Percentiles rank a stretch among this genome's conserved stretches.
Evolutionary conservation across 2,888 invertebrate genomes (phyloP).

Genomic region (Chymomyza amoena): DNA sequence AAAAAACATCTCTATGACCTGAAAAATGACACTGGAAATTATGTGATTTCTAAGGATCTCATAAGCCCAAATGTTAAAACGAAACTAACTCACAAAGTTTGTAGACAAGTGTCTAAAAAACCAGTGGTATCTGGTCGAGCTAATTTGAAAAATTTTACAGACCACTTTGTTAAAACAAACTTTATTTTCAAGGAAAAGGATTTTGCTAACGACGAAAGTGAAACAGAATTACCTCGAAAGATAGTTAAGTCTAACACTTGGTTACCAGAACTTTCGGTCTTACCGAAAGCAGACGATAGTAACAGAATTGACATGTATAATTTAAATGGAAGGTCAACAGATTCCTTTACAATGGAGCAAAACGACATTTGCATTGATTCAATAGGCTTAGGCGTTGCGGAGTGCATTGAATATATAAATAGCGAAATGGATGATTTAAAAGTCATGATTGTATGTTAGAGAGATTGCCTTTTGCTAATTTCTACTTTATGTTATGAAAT

Average conservation of each 20-base stretch:
- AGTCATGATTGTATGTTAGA: conserved; percentile 60
- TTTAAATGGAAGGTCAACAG: neutral
- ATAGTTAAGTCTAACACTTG: neutral
- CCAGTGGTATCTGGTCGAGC: neutral
- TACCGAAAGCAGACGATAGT: neutral
- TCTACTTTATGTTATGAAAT: neutral
- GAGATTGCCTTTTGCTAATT: neutral
- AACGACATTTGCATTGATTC: conserved; percentile 40
- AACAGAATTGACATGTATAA: neutral
- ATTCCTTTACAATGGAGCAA: conserved; percentile 16
- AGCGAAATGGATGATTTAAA: conserved; percentile 58
- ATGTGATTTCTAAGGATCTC: neutral
- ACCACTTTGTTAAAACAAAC: conserved; percentile 1
- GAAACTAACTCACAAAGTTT: conserved; percentile 9
- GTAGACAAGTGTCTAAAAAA: neutral
- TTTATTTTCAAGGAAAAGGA: conserved; percentile 5
- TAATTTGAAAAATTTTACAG: neutral
- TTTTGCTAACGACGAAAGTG: neutral
- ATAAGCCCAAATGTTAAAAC: conserved; percentile 23
- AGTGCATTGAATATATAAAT: conserved; percentile 64
- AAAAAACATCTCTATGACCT: neutral
- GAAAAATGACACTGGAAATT: neutral
- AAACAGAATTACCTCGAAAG: neutral
- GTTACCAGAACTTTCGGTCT: neutral
- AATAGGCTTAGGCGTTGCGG: conserved; percentile 31